phyloP scores from a whole-genome alignment of 2,888 invertebrate genomes.

The Ferdinandea cuprea region DNA sequence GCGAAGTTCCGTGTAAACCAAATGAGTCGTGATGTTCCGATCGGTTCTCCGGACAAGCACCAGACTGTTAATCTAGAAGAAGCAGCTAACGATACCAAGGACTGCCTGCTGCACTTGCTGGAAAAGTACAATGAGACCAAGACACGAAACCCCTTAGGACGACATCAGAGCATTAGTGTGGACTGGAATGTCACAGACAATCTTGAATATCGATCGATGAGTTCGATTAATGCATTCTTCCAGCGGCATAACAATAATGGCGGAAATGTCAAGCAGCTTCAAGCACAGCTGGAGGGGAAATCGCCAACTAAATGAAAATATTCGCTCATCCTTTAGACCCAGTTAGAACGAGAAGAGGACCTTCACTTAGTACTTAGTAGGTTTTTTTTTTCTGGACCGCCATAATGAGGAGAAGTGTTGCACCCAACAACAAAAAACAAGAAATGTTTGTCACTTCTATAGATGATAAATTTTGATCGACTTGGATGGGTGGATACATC shows the following conservation, averaged over 20 bases:
- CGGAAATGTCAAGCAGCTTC: constrained; percentile 80
- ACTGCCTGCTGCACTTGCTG: constrained; percentile 88
- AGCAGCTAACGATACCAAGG: constrained; percentile 89
- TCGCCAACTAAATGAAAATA: constrained; percentile 41
- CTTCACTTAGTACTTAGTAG: constrained; percentile 48
- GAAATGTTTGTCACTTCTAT: too few species aligned
- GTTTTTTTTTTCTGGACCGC: constrained; percentile 27
- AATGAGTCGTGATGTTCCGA: constrained; percentile 89
- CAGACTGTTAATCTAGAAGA: constrained; percentile 84
- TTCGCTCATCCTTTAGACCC: not conserved
- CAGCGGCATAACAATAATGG: constrained; percentile 85
- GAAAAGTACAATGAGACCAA: constrained; percentile 88
- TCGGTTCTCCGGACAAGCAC: constrained; percentile 85
- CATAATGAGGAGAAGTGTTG: constrained; percentile 23
- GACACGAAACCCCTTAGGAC: constrained; percentile 83
- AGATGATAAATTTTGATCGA: too few species aligned
- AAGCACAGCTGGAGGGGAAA: constrained; percentile 82
- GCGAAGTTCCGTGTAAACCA: constrained; percentile 87
- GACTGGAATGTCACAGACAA: constrained; percentile 90
- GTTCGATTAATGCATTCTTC: constrained; percentile 91
- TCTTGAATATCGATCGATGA: constrained; percentile 90
- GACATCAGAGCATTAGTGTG: constrained; percentile 89
- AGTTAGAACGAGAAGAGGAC: constrained; percentile 11
- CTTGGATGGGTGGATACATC: too few species aligned
- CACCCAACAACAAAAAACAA: too few species aligned